Evolutionary conservation across 2,113 vertebrate species (phyloP).

Genomic region (Canis aureus): DNA sequence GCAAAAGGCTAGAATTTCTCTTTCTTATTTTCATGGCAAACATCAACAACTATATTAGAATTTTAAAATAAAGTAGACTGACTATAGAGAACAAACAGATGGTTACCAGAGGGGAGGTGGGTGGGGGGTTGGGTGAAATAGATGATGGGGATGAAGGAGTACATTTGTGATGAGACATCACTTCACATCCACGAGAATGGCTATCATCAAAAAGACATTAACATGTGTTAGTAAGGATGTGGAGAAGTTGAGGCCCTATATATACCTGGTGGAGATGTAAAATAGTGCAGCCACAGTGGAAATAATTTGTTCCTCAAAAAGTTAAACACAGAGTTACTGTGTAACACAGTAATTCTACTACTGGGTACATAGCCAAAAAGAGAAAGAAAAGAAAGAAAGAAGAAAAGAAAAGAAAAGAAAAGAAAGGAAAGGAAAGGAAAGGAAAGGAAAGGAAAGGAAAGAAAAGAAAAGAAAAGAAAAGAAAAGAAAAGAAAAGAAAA

Average conservation of each 20-base stretch:
- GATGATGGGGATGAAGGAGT: neutral
- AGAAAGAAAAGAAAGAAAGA: too few species aligned
- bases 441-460: too few species aligned
- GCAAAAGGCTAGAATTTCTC: neutral
- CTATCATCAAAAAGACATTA: neutral
- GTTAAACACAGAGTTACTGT: neutral
- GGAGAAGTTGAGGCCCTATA: neutral
- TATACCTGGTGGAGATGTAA: neutral
- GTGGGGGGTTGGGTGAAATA: neutral
- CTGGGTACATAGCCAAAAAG: neutral
- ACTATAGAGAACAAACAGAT: neutral
- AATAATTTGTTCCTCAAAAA: neutral
- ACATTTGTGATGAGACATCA: neutral
- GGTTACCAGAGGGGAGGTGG: neutral
- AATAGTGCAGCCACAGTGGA: neutral
- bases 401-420: too few species aligned
- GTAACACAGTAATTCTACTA: neutral
- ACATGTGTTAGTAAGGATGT: neutral
- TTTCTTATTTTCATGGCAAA: slow-evolving; percentile 27
- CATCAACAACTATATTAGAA: neutral
- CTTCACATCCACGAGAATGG: neutral
- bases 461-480: too few species aligned
- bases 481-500: too few species aligned
- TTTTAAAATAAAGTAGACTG: neutral
- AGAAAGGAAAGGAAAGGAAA: too few species aligned